Evolutionary conservation across 1,140 invertebrate species (phyloP), one percentile per base, ranked within the genome.

Genomic region (Ooceraea biroi): DNA sequence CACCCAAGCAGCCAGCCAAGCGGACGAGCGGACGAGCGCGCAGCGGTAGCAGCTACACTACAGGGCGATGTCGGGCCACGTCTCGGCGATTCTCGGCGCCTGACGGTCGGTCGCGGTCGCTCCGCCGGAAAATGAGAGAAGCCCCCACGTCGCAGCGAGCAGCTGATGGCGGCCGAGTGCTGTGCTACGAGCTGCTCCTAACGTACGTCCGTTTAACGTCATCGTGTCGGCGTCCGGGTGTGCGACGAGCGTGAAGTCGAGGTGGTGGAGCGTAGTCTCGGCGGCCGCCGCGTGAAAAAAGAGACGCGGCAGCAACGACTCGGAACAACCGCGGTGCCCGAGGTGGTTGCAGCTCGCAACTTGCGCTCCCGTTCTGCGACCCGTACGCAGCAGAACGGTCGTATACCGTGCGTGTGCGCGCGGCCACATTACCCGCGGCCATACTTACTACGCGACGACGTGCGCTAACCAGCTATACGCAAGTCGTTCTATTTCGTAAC

Each of bases 111-210:
- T 89, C 84, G 74, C 61, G 82, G 72, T 76, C 60, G 69, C 55
- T 85, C 72, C 83, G 83, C 82, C 86, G 72, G 65, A 91, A 92
- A 91, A 92, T 92, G 91, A 92, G 87, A 91, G 83, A 91, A 84
- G 86, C 86, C 87, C 83, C 50, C 77, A 84, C 82, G 74, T 88
- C 86, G 89, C 76, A 87, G 82, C 88, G 90, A 92, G 89, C 89
- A 90, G 89, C 89, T 90, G 89, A 90, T 90, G 89, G 89, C 87
- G 85, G 89, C 85, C 85, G 83, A 85, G 87, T 71, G 87, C 87
- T 85, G 80, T 85, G 41, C 50, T 46, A 57, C 10, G 65, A 30
- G 65, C 46, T 65, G 76, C 22, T 71, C 65, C 36, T 71, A 80
- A 71, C 65, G 66, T 80, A 46, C 65, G 76, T 80, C 36, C 55